Evolutionary conservation across 2,113 vertebrate species (phyloP).

Genomic region (Castor canadensis): DNA sequence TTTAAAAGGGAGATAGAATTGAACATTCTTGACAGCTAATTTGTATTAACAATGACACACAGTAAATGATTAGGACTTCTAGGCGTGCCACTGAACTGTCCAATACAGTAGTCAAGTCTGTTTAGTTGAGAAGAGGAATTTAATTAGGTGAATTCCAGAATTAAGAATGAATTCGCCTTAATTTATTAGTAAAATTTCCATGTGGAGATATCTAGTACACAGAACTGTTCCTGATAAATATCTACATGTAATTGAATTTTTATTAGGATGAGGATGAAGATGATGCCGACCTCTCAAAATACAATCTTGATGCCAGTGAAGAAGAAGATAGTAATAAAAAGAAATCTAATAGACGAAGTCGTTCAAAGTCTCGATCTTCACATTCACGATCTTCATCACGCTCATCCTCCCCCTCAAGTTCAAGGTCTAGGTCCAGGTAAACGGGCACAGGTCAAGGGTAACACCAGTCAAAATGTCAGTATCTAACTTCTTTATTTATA

Average conservation of each 20-base stretch:
- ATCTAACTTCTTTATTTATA: conserved; percentile 94
- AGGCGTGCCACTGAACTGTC: background rate
- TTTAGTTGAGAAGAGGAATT: background rate
- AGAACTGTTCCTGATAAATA: background rate
- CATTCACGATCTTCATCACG: conserved; percentile 92
- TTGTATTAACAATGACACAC: background rate
- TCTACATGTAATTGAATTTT: conserved; percentile 39
- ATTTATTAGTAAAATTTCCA: background rate
- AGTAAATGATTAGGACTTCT: background rate
- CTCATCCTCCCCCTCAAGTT: conserved; percentile 96
- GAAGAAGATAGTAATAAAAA: conserved; percentile 90
- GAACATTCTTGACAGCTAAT: background rate
- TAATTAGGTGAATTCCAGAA: background rate
- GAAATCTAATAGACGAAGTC: conserved; percentile 88
- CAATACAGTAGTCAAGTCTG: background rate
- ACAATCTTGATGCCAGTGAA: conserved; percentile 94
- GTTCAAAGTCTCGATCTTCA: conserved; percentile 93
- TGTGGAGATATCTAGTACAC: background rate
- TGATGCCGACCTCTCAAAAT: conserved; percentile 96
- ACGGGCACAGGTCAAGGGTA: conserved; percentile 99
- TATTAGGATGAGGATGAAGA: conserved; percentile 93
- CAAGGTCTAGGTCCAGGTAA: conserved; percentile 99
- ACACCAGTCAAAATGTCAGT: conserved; percentile 99
- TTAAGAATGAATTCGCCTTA: conserved; percentile 6
- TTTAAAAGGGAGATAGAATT: no score